A percentile compares a stretch with the other conserved stretches of the same genome.
Conservation (phyloP, 2,888 invertebrate species). For the Smittia sp. region DNA sequence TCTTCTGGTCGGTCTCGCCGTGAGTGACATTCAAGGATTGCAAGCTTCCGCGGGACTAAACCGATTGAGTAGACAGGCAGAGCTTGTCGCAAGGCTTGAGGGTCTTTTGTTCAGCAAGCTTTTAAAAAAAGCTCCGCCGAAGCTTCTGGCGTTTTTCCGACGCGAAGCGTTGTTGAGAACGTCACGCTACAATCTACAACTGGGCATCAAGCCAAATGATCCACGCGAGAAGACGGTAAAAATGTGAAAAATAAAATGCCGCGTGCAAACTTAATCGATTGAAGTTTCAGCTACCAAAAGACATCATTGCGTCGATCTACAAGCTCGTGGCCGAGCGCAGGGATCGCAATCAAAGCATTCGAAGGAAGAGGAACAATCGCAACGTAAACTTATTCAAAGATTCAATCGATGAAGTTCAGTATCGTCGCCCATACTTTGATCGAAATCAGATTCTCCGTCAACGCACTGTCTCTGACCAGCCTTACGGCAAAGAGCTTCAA, state of each 20-base stretch:
- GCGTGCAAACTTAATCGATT: background rate
- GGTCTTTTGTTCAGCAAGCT: conserved; percentile 77
- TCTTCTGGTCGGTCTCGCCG: conserved; percentile 78
- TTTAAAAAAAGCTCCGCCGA: conserved; percentile 64
- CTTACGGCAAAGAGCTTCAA: background rate
- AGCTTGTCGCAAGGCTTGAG: conserved; percentile 77
- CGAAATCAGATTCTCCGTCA: background rate
- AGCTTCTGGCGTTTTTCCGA: conserved; percentile 64
- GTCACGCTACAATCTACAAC: conserved; percentile 68
- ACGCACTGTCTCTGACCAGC: conserved; percentile 26
- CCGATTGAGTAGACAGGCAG: conserved; percentile 75
- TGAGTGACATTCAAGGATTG: conserved; percentile 79
- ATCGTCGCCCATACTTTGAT: background rate
- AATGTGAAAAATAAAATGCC: background rate
- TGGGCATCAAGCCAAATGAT: conserved; percentile 78
- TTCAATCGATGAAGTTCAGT: conserved; percentile 23
- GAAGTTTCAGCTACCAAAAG: conserved; percentile 61
- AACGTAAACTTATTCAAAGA: conserved; percentile 51
- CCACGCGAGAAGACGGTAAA: conserved; percentile 67
- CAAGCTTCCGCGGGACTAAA: conserved; percentile 78
- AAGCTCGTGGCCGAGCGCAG: conserved; percentile 70
- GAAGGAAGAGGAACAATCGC: conserved; percentile 53
- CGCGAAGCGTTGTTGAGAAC: conserved; percentile 73
- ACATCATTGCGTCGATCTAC: conserved; percentile 70
- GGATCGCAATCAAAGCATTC: conserved; percentile 58